Percentiles rank a stretch among this genome's conserved stretches.
Evolutionary conservation across 2,888 invertebrate genomes (phyloP).

Genomic region (Myopa testacea): DNA sequence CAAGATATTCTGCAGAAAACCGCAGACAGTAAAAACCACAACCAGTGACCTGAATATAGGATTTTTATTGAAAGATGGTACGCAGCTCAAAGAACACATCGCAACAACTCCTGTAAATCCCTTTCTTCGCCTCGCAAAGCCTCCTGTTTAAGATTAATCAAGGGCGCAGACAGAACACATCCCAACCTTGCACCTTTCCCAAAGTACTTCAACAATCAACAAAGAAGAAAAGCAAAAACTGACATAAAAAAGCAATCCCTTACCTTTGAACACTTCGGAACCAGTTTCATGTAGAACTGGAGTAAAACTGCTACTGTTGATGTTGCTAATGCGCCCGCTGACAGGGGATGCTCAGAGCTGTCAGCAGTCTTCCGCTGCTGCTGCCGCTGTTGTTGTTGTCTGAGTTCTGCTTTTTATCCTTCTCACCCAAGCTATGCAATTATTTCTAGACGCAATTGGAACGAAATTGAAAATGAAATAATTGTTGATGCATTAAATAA

Average conservation of each 20-base stretch:
- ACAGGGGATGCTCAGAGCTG: conserved; percentile 22
- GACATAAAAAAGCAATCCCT: not conserved
- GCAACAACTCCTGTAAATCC: not conserved
- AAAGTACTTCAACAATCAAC: not conserved
- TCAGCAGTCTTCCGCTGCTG: conserved; percentile 8
- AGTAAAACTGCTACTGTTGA: conserved; percentile 9
- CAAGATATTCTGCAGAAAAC: not conserved
- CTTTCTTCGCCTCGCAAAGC: not conserved
- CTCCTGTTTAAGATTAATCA: conserved; percentile 13
- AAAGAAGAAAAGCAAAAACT: not conserved
- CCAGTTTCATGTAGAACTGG: not conserved
- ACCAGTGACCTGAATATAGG: not conserved
- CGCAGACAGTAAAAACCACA: not conserved
- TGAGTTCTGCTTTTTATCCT: not conserved
- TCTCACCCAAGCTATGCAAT: not conserved
- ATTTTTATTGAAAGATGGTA: not conserved
- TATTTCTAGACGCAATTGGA: conserved; percentile 35
- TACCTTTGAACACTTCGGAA: conserved; percentile 14
- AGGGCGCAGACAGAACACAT: not conserved
- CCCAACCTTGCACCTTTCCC: conserved; percentile 28
- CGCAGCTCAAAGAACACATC: not conserved
- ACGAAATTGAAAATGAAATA: conserved; percentile 60
- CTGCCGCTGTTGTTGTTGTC: not conserved
- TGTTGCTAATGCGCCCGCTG: conserved; percentile 10
- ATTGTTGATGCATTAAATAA: conserved; percentile 64